phyloP scores from a whole-genome alignment of 2,888 invertebrate genomes.

The Acutogordius australiensis region DNA sequence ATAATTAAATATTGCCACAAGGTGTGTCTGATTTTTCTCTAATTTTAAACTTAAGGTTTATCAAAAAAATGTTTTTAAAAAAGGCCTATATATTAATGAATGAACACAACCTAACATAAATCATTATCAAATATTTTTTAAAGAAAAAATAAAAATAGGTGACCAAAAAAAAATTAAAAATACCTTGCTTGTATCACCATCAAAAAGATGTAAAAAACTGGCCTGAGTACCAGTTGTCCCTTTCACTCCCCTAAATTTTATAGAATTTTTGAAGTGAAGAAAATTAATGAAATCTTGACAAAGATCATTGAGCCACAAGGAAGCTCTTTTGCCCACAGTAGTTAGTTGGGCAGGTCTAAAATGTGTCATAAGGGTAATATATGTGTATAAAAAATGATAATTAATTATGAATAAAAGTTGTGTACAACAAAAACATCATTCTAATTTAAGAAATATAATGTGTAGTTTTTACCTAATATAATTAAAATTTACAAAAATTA shows the following conservation, averaged over 20 bases:
- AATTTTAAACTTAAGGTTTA: slow-evolving; percentile 11
- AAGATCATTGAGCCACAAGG: slow-evolving; percentile 75
- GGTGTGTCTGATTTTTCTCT: too few species aligned
- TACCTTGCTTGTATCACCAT: slow-evolving; percentile 45
- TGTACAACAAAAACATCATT: too few species aligned
- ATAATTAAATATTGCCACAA: too few species aligned
- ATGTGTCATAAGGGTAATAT: too few species aligned
- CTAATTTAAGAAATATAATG: too few species aligned
- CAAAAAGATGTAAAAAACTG: slow-evolving; percentile 67
- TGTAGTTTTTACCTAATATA: too few species aligned
- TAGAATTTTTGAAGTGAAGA: slow-evolving; percentile 41
- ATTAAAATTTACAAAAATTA: too few species aligned
- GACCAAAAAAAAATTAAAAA: neutral
- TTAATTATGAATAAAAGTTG: too few species aligned
- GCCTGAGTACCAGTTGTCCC: slow-evolving; percentile 97
- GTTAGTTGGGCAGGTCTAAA: slow-evolving; percentile 82
- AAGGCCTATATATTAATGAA: neutral
- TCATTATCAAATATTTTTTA: neutral
- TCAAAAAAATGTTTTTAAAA: neutral
- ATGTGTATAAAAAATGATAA: too few species aligned
- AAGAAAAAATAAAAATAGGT: neutral
- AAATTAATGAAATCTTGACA: slow-evolving; percentile 64
- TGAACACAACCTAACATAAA: neutral
- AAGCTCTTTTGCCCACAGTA: slow-evolving; percentile 81
- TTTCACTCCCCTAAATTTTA: slow-evolving; percentile 77